Conservation (phyloP, 2,797 vertebrate genomes). For the Micropoecilia bifurca region DNA sequence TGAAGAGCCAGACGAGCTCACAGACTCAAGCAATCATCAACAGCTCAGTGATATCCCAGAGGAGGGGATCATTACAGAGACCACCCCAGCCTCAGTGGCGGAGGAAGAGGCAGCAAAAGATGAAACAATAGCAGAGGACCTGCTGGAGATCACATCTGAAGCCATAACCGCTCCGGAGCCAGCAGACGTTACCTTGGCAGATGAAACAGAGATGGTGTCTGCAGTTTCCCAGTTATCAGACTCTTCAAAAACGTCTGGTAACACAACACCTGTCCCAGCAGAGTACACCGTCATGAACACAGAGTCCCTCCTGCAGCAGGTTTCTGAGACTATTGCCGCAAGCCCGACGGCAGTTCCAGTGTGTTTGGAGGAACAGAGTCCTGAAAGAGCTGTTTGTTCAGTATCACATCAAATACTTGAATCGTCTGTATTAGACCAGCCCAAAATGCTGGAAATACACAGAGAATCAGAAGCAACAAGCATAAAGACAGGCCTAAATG, state of each 20-base stretch:
- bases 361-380: constrained; percentile 40
- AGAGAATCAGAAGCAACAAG: constrained; percentile 52
- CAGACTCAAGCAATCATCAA: constrained; percentile 73
- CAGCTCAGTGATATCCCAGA: constrained; percentile 79
- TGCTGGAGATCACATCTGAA: constrained; percentile 84
- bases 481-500: constrained; percentile 43
- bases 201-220: constrained; percentile 96
- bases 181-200: constrained; percentile 77
- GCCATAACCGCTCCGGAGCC: constrained; percentile 86
- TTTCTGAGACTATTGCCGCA: constrained; percentile 80
- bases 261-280: constrained; percentile 86
- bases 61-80: constrained; percentile 78
- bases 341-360: constrained; percentile 44
- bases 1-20: constrained; percentile 76
- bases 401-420: constrained; percentile 42
- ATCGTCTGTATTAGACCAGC: constrained; percentile 47
- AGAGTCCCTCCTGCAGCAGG: constrained; percentile 82
- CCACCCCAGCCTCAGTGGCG: constrained; percentile 58
- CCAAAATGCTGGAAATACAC: constrained; percentile 55
- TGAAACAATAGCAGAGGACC: constrained; percentile 80
- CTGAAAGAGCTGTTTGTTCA: constrained; percentile 52
- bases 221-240: constrained; percentile 90
- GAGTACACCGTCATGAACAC: constrained; percentile 75
- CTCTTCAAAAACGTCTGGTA: constrained; percentile 88
- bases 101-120: constrained; percentile 79